These are phyloP conservation scores for Sussaba pulchella DNA, from an alignment of 2,888 invertebrate species.

Conservation along the genomic window DNA sequence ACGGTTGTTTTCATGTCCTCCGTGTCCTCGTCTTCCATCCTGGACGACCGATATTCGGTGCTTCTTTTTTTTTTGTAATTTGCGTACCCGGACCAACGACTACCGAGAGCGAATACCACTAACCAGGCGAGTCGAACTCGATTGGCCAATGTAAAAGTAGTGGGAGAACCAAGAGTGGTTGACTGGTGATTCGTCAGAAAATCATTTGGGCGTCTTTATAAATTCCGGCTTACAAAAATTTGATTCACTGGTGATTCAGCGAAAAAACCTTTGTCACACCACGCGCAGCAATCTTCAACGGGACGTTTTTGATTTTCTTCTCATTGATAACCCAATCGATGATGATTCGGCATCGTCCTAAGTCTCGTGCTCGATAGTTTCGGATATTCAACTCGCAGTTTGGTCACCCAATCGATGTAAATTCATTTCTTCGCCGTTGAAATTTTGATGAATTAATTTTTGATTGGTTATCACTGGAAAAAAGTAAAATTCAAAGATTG, in stretches of 20 bases:
- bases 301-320: background rate
- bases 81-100: background rate
- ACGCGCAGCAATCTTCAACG: background rate
- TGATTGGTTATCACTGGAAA: slow-evolving; percentile 45
- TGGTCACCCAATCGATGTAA: slow-evolving; percentile 4
- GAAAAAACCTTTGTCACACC: background rate
- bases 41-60: background rate
- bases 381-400: slow-evolving; percentile 14
- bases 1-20: slow-evolving; percentile 75
- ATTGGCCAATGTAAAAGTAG: background rate
- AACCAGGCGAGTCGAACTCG: background rate
- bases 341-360: slow-evolving; percentile 11
- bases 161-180: background rate
- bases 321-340: slow-evolving; percentile 5
- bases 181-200: slow-evolving; percentile 71
- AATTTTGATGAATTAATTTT: slow-evolving; percentile 21
- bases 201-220: slow-evolving; percentile 65
- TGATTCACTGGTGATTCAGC: slow-evolving; percentile 20
- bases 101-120: background rate
- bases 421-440: slow-evolving; percentile 18
- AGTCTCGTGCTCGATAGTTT: slow-evolving; percentile 17
- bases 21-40: slow-evolving; percentile 81
- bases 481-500: slow-evolving; percentile 55
- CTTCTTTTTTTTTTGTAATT: background rate
- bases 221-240: background rate